phyloP scores from a whole-genome alignment of 2,113 vertebrate genomes.

The Solenodon paradoxus region DNA sequence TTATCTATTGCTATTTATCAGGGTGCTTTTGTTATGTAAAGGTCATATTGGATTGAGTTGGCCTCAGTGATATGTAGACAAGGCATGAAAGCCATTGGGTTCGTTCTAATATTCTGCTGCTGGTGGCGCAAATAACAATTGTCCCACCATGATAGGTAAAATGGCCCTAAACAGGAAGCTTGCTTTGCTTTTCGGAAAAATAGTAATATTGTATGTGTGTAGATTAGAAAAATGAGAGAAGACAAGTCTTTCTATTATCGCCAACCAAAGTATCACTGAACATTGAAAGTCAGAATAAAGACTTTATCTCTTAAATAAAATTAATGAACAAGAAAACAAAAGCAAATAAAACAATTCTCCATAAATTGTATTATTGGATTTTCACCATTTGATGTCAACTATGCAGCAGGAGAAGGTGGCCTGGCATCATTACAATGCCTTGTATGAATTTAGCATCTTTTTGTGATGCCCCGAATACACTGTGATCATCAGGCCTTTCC shows the following conservation, averaged over 20 bases:
- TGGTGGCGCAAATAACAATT: background rate
- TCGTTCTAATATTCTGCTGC: background rate
- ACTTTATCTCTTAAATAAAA: background rate
- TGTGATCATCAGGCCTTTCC: background rate
- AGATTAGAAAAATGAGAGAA: background rate
- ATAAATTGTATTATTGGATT: background rate
- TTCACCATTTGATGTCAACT: background rate
- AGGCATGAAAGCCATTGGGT: background rate
- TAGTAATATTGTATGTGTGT: background rate
- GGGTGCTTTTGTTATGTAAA: background rate
- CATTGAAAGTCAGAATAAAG: background rate
- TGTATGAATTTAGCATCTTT: background rate
- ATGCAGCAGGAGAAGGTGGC: background rate
- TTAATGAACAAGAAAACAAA: background rate
- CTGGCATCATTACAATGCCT: background rate
- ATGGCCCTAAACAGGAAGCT: background rate
- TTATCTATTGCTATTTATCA: background rate
- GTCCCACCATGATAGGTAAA: background rate
- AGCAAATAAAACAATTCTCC: background rate
- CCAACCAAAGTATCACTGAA: background rate
- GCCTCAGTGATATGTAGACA: background rate
- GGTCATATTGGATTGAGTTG: background rate
- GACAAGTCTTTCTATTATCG: background rate
- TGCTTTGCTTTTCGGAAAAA: slow-evolving; percentile 18
- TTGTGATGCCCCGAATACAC: background rate